Base-by-base conservation (phyloP, 92 coral and sea anemone species). In the Blastomussa wellsi region DNA sequence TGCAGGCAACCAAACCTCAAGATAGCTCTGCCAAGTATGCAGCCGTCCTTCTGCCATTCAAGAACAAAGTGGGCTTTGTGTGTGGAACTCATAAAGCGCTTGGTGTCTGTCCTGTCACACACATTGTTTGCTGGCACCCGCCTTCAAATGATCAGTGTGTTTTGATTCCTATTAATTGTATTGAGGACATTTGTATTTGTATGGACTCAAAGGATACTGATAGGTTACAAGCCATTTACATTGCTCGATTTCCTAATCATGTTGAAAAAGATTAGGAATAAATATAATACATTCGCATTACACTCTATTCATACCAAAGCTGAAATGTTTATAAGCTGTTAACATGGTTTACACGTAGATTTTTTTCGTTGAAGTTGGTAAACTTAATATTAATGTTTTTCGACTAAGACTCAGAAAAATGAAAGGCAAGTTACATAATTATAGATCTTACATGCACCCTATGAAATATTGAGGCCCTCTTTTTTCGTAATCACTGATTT, bases 101-200 rank as follows among this genome's bases (percentile, higher is more conserved):
- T 33, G 51, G 32, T 15, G 73, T 74, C 8, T 72, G 60, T 64
- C 90, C 90, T 49, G 53, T 48, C 53, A 53, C 44, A 48, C 85
- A 79, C 70, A 78, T 86, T 70, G 68, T 71, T 79, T 48, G 20
- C 52, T 73, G 53, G 53, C 53, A 48, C 53, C 53, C 53, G 53
- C 53, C 53, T 48, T 48, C 53, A 72, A 87, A 70, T 41, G 71
- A 86, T 48, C 55, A 79, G 53, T 86, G 85, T 86, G 79, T 86
- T 79, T 55, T 86, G 36, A 72, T 86, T 67, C 79, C 84, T 60
- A 35, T 86, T 79, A 35, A 57, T 47, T 28, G 74, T 57, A 80
- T 87, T 87, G 86, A 57, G 51, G 90, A 87, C 79, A 79, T 87
- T 72, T 87, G 82, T 73, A 70, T 87, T 69, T 87, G 81, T 73